Percentiles rank a stretch among this genome's conserved stretches.
These are phyloP conservation scores for Balaenoptera acutorostrata DNA, from an alignment of 2,113 vertebrate species.

Conservation along the genomic window DNA sequence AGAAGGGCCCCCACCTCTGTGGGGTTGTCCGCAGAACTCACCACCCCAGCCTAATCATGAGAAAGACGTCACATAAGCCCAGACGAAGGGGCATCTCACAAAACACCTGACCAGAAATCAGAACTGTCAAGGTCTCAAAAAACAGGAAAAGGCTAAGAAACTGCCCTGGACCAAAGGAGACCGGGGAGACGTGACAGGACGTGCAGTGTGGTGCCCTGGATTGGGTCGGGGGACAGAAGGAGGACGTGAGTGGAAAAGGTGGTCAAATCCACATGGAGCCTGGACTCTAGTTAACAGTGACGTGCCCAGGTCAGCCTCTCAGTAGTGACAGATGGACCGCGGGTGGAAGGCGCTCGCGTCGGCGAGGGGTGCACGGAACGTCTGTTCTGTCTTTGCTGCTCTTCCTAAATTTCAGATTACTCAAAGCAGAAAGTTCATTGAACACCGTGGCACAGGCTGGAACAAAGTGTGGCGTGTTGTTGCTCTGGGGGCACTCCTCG, in stretches of 20 bases:
- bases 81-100: background rate
- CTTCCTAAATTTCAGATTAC: background rate
- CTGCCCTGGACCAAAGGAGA: background rate
- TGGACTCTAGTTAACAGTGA: rapidly evolving
- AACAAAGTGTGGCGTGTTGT: background rate
- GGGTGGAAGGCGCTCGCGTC: background rate
- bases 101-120: background rate
- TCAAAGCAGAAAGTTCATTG: background rate
- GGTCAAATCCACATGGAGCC: rapidly evolving
- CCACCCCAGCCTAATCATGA: background rate
- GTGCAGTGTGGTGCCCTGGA: background rate
- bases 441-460: background rate
- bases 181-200: rapidly evolving
- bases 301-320: rapidly evolving
- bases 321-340: background rate
- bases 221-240: rapidly evolving
- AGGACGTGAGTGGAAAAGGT: rapidly evolving
- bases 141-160: background rate
- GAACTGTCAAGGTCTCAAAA: background rate
- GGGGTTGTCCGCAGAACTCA: background rate
- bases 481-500: no score
- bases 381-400: rapidly evolving
- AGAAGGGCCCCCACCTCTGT: background rate
- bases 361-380: rapidly evolving
- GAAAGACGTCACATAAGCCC: background rate